These are phyloP conservation scores for Eristalis tenax DNA, from an alignment of 2,888 invertebrate species.

Conservation along the genomic window DNA sequence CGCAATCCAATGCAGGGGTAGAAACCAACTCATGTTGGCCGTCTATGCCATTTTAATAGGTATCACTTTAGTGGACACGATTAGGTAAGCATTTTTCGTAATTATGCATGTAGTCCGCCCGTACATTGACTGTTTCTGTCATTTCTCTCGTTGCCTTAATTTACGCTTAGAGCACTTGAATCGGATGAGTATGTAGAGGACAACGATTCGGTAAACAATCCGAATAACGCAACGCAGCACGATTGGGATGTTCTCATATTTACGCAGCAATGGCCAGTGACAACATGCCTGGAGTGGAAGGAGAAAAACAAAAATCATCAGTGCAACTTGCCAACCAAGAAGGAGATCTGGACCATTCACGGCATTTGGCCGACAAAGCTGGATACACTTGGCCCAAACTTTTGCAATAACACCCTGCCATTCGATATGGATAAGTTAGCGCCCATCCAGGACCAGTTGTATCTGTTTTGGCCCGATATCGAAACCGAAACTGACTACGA, in stretches of 20 bases:
- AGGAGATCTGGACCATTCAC: conserved; percentile 89
- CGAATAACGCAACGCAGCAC: conserved; percentile 70
- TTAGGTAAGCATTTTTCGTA: conserved; percentile 62
- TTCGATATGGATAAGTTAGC: conserved; percentile 85
- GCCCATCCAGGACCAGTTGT: conserved; percentile 83
- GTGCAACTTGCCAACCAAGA: conserved; percentile 85
- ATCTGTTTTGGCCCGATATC: conserved; percentile 88
- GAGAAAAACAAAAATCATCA: conserved; percentile 83
- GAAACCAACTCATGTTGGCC: conserved; percentile 32
- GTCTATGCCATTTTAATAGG: conserved; percentile 42
- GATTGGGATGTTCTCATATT: conserved; percentile 90
- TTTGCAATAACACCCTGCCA: conserved; percentile 86
- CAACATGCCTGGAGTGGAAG: conserved; percentile 88
- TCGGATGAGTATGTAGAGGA: conserved; percentile 35
- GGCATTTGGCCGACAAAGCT: conserved; percentile 91
- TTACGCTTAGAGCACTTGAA: conserved; percentile 37
- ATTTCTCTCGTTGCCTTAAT: neutral
- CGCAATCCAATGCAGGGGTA: conserved; percentile 21
- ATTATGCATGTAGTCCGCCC: neutral
- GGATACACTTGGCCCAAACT: conserved; percentile 86
- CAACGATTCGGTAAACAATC: neutral
- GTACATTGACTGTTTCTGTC: neutral
- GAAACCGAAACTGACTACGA: conserved; percentile 80
- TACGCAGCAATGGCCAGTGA: conserved; percentile 90
- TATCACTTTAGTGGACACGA: conserved; percentile 44